phyloP scores from a whole-genome alignment of 1,140 invertebrate species.

The Sarcophaga bullata region DNA sequence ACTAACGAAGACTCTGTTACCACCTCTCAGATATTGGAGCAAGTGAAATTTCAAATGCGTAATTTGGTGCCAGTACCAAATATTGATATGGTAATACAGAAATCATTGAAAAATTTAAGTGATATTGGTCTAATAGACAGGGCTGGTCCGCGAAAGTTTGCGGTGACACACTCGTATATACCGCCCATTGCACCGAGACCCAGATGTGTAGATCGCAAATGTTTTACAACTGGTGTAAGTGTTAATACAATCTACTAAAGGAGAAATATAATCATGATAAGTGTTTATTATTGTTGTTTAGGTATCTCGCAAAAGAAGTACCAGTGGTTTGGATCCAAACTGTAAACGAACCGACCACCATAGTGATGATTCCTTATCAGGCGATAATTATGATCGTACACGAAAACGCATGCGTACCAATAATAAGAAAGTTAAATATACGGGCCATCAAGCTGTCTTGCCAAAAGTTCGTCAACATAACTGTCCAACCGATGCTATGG shows the following conservation, averaged over 20 bases:
- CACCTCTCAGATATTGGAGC: not conserved
- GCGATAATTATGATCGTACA: constrained; percentile 39
- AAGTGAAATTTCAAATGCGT: constrained; percentile 44
- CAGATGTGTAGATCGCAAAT: not conserved
- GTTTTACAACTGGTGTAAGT: constrained; percentile 34
- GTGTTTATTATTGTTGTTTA: constrained; percentile 23
- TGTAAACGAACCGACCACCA: not conserved
- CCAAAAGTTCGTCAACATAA: constrained; percentile 34
- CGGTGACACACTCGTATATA: constrained; percentile 19
- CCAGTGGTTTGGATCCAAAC: constrained; percentile 37
- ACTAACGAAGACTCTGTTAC: not conserved
- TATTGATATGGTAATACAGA: constrained; percentile 41
- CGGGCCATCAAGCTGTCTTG: constrained; percentile 6
- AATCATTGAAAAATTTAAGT: constrained; percentile 47
- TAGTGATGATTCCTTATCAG: constrained; percentile 47
- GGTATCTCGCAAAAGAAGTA: constrained; percentile 32
- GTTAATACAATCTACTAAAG: too few species aligned
- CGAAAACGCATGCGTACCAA: constrained; percentile 45
- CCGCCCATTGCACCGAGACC: not conserved
- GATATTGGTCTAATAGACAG: constrained; percentile 39
- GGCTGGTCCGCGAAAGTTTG: not conserved
- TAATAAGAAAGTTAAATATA: constrained; percentile 28
- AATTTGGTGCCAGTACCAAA: not conserved
- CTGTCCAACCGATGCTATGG: too few species aligned
- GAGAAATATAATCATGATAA: not conserved